Conservation (phyloP, 1,140 invertebrate species). For the Macrobrachium rosenbergii region DNA sequence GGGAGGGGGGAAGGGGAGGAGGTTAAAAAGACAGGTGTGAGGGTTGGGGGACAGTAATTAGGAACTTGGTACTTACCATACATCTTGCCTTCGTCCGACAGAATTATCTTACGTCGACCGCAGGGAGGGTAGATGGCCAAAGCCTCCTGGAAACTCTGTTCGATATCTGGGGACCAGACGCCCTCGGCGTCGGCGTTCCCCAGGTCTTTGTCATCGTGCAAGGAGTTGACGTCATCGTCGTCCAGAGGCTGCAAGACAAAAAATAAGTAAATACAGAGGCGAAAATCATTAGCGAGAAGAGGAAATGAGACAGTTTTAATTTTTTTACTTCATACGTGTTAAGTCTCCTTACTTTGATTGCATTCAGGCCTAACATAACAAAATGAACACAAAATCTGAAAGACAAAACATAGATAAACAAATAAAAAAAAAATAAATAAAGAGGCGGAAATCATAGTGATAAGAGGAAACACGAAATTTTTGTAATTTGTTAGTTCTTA, state of each 20-base stretch:
- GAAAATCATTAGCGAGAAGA: too few relatives aligned
- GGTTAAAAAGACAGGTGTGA: too few relatives aligned
- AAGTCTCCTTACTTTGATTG: too few relatives aligned
- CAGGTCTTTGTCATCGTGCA: constrained; percentile 88
- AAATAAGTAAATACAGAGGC: neutral
- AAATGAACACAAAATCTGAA: too few relatives aligned
- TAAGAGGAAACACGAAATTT: too few relatives aligned
- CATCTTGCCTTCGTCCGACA: constrained; percentile 99
- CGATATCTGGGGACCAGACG: constrained; percentile 99
- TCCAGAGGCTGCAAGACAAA: constrained; percentile 52
- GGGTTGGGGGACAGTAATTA: too few relatives aligned
- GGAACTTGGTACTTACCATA: constrained; percentile 88
- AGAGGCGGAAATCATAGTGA: neutral
- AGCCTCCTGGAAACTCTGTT: constrained; percentile 99
- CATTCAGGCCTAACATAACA: too few relatives aligned
- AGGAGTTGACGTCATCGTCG: constrained; percentile 67
- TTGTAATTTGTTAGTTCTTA: too few relatives aligned
- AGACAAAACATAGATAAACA: too few relatives aligned
- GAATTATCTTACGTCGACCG: constrained; percentile 98
- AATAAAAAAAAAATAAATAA: neutral
- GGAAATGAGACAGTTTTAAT: too few relatives aligned
- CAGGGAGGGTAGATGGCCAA: constrained; percentile 99
- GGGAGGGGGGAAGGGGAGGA: neutral
- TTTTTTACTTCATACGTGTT: too few relatives aligned
- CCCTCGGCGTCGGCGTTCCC: constrained; percentile 97